phyloP scores from a whole-genome alignment of 2,797 vertebrate genomes.

The Tenualosa thibaudeaui region DNA sequence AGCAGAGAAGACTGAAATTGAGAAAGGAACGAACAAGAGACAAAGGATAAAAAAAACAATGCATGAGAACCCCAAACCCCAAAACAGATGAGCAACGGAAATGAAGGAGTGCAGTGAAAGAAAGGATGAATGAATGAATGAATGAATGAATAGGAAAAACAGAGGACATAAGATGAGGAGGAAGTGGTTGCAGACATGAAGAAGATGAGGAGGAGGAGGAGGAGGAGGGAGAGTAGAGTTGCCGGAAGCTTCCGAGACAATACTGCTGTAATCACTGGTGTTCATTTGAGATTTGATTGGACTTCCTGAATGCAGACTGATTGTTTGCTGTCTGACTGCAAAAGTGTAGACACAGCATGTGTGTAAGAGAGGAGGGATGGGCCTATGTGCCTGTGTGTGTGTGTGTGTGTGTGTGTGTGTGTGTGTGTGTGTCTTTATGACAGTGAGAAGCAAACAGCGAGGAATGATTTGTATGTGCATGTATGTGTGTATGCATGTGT shows the following conservation, averaged over 20 bases:
- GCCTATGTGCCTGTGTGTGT: neutral
- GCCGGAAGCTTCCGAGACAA: conserved; percentile 25
- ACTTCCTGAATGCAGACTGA: conserved; percentile 40
- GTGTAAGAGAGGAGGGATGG: neutral
- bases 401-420: neutral
- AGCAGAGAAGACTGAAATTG: no score
- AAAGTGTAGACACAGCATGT: neutral
- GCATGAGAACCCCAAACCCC: no score
- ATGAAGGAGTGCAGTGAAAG: no score
- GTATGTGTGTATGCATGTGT: neutral
- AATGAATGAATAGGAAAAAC: neutral
- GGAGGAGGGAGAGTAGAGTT: neutral
- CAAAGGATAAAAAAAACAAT: no score
- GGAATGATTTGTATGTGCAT: neutral
- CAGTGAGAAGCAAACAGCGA: no score
- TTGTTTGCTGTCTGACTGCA: conserved; percentile 45
- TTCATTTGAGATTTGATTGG: conserved; percentile 45
- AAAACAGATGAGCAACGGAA: no score
- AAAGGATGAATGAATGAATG: neutral
- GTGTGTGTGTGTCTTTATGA: neutral
- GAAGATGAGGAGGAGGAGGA: neutral
- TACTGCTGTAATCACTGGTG: conserved; percentile 34
- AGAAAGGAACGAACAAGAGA: no score
- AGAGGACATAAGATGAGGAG: neutral
- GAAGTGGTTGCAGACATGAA: neutral